Evolutionary conservation across 2,113 vertebrate genomes (phyloP).

Genomic region (Grammatotria lemairii): DNA sequence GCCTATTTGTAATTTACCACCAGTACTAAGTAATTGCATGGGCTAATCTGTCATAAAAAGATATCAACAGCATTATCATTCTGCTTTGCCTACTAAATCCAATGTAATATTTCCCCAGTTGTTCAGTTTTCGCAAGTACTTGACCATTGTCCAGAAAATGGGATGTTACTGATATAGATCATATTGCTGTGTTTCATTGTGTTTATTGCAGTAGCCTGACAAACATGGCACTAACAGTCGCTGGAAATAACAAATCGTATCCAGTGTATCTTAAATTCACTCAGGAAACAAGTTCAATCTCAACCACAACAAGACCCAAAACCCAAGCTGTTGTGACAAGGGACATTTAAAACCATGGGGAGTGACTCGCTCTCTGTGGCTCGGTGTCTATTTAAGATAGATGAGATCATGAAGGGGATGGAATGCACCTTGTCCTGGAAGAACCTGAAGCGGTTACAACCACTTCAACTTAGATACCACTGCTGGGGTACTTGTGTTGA

Average conservation of each 20-base stretch:
- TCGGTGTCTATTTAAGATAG: not conserved
- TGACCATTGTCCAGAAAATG: conserved; percentile 10
- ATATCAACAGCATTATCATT: not conserved
- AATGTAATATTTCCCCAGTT: not conserved
- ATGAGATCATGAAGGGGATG: not conserved
- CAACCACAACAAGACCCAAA: conserved; percentile 1
- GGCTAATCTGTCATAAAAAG: not conserved
- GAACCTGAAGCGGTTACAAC: conserved; percentile 53
- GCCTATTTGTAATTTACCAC: not conserved
- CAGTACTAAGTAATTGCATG: not conserved
- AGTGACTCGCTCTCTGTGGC: not conserved
- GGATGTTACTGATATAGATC: conserved; percentile 8
- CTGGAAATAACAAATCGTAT: not conserved
- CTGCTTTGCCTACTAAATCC: not conserved
- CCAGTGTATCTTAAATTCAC: not conserved
- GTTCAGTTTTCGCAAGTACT: not conserved
- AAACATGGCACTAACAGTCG: not conserved
- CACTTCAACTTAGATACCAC: conserved; percentile 61
- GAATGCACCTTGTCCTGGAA: not conserved
- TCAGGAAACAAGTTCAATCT: not conserved
- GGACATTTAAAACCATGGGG: not conserved
- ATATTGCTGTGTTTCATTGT: not conserved
- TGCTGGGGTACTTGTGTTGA: conserved; percentile 54
- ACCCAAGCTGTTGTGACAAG: not conserved
- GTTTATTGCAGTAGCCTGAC: not conserved